Evolutionary conservation across 2,113 vertebrate species (phyloP).

Genomic region (Todiramphus chloris): DNA sequence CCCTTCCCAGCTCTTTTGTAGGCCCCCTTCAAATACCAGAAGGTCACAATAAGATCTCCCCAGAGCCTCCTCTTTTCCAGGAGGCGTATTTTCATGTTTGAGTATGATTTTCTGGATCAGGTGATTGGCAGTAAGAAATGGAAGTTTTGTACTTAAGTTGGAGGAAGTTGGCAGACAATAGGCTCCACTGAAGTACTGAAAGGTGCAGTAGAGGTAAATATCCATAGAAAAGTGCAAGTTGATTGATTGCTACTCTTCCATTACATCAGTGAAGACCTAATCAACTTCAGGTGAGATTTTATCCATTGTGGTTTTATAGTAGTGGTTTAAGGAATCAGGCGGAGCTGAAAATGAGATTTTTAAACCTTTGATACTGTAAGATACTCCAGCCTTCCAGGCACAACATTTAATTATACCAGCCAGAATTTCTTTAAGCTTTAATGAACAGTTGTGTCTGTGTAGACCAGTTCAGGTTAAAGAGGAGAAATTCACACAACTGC

Average conservation of each 20-base stretch:
- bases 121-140: conserved; percentile 17
- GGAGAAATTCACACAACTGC: not conserved
- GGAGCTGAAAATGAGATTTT: not conserved
- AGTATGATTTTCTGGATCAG: not conserved
- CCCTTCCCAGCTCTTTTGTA: too few relatives aligned
- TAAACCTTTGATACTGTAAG: not conserved
- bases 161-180: not conserved
- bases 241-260: conserved; percentile 7
- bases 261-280: conserved; percentile 22
- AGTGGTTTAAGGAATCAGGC: not conserved
- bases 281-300: conserved; percentile 16
- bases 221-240: conserved; percentile 6
- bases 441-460: not conserved
- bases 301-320: conserved; percentile 17
- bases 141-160: not conserved
- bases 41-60: too few relatives aligned
- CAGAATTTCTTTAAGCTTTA: not conserved
- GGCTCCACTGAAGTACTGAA: not conserved
- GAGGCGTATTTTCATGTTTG: not conserved
- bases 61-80: too few relatives aligned
- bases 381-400: conserved; percentile 14
- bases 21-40: too few relatives aligned
- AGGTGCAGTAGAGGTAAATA: not conserved
- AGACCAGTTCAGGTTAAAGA: not conserved
- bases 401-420: not conserved